These are phyloP conservation scores for Myotis davidii DNA, from an alignment of 2,113 vertebrate genomes.

Conservation along the genomic window DNA sequence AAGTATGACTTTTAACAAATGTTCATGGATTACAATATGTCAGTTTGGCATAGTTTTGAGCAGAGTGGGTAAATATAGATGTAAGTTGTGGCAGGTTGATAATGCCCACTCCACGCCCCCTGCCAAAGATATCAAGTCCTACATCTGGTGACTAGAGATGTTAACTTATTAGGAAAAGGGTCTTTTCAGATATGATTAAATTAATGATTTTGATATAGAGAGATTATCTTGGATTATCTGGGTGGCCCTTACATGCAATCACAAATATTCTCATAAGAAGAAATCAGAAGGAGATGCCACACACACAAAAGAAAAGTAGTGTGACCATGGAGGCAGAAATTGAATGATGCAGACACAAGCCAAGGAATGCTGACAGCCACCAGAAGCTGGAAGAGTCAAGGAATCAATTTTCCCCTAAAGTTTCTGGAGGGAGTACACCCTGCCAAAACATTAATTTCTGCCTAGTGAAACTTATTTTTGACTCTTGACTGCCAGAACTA, in stretches of 20 bases:
- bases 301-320: not conserved
- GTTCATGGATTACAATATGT: not conserved
- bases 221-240: not conserved
- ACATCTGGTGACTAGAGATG: not conserved
- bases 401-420: not conserved
- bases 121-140: not conserved
- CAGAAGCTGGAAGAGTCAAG: not conserved
- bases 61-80: not conserved
- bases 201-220: not conserved
- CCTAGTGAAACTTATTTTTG: not conserved
- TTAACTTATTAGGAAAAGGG: not conserved
- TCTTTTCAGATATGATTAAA: not conserved
- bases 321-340: not conserved
- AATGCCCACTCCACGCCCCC: not conserved
- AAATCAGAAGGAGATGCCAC: not conserved
- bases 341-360: not conserved
- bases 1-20: not conserved
- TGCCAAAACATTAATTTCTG: not conserved
- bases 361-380: not conserved
- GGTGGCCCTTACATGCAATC: not conserved
- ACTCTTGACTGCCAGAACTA: no score
- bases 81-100: not conserved
- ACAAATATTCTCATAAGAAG: not conserved
- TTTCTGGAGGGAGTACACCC: not conserved
- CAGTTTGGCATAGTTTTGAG: slow-evolving; percentile 6